Base-by-base conservation (phyloP, 2,113 vertebrate genomes). In the Vimba vimba region DNA sequence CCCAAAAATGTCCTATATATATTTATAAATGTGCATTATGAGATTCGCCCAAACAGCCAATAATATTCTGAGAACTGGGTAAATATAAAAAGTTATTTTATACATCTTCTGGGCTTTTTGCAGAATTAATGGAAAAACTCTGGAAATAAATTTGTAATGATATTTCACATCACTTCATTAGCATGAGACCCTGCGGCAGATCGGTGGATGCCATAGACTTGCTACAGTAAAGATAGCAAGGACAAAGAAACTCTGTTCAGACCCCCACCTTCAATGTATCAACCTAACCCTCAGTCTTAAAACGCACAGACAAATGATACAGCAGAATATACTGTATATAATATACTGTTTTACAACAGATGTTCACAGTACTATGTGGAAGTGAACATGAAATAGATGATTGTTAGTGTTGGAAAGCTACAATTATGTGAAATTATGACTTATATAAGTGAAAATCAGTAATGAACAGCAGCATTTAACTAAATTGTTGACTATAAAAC, bases 261-360 rank as follows among this genome's bases (percentile, higher is more conserved):
- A 64, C 9, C 11, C 62, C 59, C 68, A 50, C 66, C 33, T 71
- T 17, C 4, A 36, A 39, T 71, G 4, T 43, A 71, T 71, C 68
- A 43, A 19, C 33, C 33, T 69, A 36, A 71, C 21, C 9, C 39
- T 71, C 68, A 47, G 55, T 59, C 45, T 75, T 69, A 75, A 71
- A 39, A 71, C 55, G 36, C 25, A 73, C 21, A 59, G 50, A 25
- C n/a, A 83, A 83, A 84, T 45, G 7, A 36, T 74, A 25, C 30
- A 86, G 33, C 76, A 59, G 43, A 76, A 33, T 74, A 9, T 57
- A 59, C 52, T 33, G 15, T 43, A 43, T 57, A 21, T 57, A 7
- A 57, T 21, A 57, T 21, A 2, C 43, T 43, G 71, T 74, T 45
- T 71, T 25, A 47, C 71, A 47, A 74, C 43, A 62, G 23, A 59